Conservation (phyloP, 2,797 vertebrate species). For the Aeoliscus strigatus region DNA sequence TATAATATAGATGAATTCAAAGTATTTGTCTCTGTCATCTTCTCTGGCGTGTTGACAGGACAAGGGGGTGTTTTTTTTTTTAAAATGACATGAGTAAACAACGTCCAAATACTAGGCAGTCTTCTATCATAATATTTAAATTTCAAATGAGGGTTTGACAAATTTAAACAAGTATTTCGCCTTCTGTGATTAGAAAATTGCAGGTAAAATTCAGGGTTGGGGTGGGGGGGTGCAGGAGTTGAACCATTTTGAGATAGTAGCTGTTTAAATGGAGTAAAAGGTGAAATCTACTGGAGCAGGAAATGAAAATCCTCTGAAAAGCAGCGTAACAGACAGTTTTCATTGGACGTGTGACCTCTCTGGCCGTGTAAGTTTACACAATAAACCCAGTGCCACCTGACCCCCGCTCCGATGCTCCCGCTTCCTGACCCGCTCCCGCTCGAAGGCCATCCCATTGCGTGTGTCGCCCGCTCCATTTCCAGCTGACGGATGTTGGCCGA, state of each 20-base stretch:
- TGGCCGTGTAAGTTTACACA: conserved; percentile 7
- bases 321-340: not conserved
- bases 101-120: no score
- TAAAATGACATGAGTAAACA: no score
- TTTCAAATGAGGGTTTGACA: no score
- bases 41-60: not conserved
- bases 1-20: no score
- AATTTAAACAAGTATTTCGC: no score
- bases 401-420: conserved; percentile 27
- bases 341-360: conserved; percentile 12
- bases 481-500: conserved; percentile 31
- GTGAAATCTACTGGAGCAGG: not conserved
- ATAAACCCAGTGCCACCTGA: conserved; percentile 18
- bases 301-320: conserved; percentile 12
- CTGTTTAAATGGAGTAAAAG: conserved; percentile 4
- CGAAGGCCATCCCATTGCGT: not conserved
- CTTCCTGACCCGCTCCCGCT: conserved; percentile 2
- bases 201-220: no score
- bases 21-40: conserved; percentile 1
- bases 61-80: no score
- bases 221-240: no score
- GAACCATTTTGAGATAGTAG: conserved; percentile 10
- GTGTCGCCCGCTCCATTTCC: conserved; percentile 27
- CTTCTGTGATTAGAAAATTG: no score
- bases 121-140: no score